Conservation (phyloP, 2,888 invertebrate species). For the Nemurella pictetii region DNA sequence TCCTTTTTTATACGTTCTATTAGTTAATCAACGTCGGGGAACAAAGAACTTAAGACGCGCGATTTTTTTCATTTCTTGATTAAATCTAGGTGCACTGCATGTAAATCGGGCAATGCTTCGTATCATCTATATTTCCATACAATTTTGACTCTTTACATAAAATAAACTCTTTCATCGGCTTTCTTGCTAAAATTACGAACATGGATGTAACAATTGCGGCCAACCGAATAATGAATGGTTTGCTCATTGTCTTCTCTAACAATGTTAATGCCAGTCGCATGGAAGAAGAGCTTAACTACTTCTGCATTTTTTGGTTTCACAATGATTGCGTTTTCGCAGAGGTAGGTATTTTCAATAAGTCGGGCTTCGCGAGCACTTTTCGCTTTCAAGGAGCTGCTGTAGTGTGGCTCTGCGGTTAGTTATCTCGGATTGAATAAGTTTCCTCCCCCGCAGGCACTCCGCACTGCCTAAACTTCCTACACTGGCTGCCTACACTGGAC, state of each 20-base stretch:
- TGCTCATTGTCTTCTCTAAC: not conserved
- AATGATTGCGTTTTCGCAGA: not conserved
- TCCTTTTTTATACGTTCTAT: not conserved
- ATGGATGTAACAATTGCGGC: not conserved
- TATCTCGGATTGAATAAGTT: not conserved
- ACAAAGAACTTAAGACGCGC: not conserved
- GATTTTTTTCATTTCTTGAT: constrained; percentile 11
- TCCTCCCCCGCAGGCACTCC: not conserved
- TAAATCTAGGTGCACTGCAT: constrained; percentile 15
- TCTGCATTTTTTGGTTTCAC: not conserved
- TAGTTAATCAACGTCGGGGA: not conserved
- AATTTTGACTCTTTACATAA: not conserved
- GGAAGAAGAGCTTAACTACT: not conserved
- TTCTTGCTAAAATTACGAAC: not conserved
- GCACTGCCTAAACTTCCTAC: no score
- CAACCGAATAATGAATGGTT: not conserved
- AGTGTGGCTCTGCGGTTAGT: not conserved
- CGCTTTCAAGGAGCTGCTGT: not conserved
- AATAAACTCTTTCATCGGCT: not conserved
- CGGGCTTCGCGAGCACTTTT: not conserved
- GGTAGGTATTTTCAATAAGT: not conserved
- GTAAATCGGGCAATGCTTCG: not conserved
- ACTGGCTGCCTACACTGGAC: no score
- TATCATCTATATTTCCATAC: not conserved
- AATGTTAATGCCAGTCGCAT: not conserved